Percentiles rank a stretch among this genome's conserved stretches.
Conservation (phyloP, 1,140 invertebrate genomes). For the Neodiprion pinetum region DNA sequence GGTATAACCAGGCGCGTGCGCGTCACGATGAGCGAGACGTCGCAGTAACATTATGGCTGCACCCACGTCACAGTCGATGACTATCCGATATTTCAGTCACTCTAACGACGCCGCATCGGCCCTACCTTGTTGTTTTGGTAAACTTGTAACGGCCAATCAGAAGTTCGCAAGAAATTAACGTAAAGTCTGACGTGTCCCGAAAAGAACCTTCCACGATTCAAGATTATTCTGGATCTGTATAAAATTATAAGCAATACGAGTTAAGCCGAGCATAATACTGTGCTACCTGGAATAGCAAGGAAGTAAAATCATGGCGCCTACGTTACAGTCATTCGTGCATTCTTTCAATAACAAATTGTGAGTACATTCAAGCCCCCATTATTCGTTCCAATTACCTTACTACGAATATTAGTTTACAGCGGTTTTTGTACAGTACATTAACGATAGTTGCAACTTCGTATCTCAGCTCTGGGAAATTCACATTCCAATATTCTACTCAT, state of each 20-base stretch:
- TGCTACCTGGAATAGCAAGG: slow-evolving; percentile 16
- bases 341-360: slow-evolving; percentile 56
- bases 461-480: not conserved
- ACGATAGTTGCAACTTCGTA: not conserved
- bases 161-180: too few species aligned
- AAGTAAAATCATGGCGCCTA: slow-evolving; percentile 47
- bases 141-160: too few species aligned
- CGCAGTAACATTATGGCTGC: too few species aligned
- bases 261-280: slow-evolving; percentile 7
- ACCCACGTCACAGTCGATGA: too few species aligned
- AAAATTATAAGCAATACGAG: slow-evolving; percentile 23
- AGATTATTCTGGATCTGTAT: slow-evolving; percentile 41
- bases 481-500: slow-evolving; percentile 9
- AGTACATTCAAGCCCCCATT: slow-evolving; percentile 36
- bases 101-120: too few species aligned
- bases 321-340: slow-evolving; percentile 49
- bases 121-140: too few species aligned
- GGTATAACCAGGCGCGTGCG: too few species aligned
- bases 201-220: slow-evolving; percentile 44
- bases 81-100: too few species aligned
- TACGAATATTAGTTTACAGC: not conserved
- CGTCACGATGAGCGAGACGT: too few species aligned
- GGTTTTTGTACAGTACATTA: slow-evolving; percentile 11
- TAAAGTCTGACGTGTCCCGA: slow-evolving; percentile 14
- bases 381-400: slow-evolving; percentile 18